Base-by-base conservation (phyloP, 2,797 vertebrate species). In the Enteromius argenteus region DNA sequence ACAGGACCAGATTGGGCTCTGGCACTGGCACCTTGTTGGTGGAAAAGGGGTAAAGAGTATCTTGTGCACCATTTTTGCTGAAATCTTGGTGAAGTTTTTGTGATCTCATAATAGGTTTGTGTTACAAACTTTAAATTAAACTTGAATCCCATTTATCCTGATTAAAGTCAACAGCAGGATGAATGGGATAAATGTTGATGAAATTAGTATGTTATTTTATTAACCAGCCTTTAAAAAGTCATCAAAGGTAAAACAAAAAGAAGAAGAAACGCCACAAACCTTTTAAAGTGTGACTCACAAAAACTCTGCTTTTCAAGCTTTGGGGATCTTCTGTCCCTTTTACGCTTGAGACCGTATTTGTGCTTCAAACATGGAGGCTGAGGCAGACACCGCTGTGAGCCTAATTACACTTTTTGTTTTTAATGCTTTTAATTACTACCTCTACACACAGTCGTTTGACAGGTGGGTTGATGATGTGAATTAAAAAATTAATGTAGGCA, bases 311-410 rank as follows among this genome's bases (percentile, higher is more conserved):
- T 84, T 74, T 46, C 73, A 84, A 86, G 86, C 82, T 85, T 86
- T 75, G 67, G 51, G 81, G 86, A 83, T 78, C 76, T 68, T 78
- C 82, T 78, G 42, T 87, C 73, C 73, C 71, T 87, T 76, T 86
- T 83, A 83, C 86, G 86, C 86, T 89, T 89, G 85, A 87, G 80
- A 83, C 72, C 14, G 5, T 83, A 80, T 77, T 49, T 35, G 58
- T 83, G 83, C 60, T 85, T 89, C 86, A 89, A 87, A 86, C 86
- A 89, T 87, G 69, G 82, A 49, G 72, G 80, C 84, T 73, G 73
- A 87, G 7, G 79, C 80, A 77, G 64, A 62, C 80, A 74, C 82
- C 44, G 84, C 82, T 83, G 49, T 69, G 62, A 84, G 80, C 56
- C 53, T 71, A 86, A 87, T 71, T n/a, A 86, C 67, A 68, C 75